Base-by-base conservation (phyloP, 2,797 vertebrate species). In the Sternarchorhynchus goeldii region DNA sequence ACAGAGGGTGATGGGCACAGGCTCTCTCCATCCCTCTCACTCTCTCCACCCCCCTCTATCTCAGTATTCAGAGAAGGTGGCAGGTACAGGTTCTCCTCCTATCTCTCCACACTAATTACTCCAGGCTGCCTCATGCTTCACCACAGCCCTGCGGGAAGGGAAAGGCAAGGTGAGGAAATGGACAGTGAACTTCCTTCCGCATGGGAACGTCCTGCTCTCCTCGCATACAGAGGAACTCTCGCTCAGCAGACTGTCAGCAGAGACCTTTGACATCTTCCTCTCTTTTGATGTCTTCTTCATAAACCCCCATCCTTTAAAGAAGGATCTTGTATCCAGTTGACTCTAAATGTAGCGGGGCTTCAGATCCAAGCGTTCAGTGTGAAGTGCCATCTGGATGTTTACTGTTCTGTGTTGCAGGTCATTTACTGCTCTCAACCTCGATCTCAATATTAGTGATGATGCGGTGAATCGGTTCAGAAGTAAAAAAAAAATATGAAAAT, bases 71-170 rank as follows among this genome's bases (percentile, higher is more conserved):
- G 78, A 39, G 45, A 80, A 50, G n/a, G 14, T 31, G 71, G 71
- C 63, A 63, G 70, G 65, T 63, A 45, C 62, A 63, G 39, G 2
- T 18, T 36, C 58, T 75, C 45, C 56, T 16, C 41, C 45, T 41
- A 10, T 50, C 45, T 50, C 45, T 50, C 45, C 12, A 34, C 39
- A 25, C 74, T 84, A 77, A 82, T 84, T 84, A 82, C 77, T 17
- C 21, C 45, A 63, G 56, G n/a, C 10, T 18, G 58, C 5, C 10
- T 60, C 12, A 12, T 59, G 58, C 32, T 58, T 50, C 53, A 53
- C 29, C 25, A 67, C 56, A n/a, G 56, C 57, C 66, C 31, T 6
- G 67, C 12, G 41, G 60, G 72, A 74, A 71, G 10, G 68, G 80
- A 70, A 64, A 74, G 77, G 34, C 45, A 72, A 25, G 64, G 8